Base-by-base conservation (phyloP, 2,113 vertebrate genomes). In the Psilopsiagon aymara region DNA sequence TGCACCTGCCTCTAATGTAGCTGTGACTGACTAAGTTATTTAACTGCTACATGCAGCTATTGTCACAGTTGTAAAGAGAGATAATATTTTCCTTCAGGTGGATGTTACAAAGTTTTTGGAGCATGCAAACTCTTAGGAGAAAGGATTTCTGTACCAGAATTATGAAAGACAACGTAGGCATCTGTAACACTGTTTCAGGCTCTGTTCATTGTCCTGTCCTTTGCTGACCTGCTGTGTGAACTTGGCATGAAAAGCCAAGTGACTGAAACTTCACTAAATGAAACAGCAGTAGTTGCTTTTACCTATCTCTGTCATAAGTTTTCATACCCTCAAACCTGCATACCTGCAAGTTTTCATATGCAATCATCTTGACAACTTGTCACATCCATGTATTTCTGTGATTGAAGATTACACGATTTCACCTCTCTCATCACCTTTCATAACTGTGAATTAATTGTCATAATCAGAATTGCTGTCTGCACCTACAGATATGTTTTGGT, bases 191-290 rank as follows among this genome's bases (percentile, higher is more conserved):
- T 79, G 24, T 31, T 47, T 7, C 47, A n/a, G n/a, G 9, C 33
- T 90, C n/a, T 44, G 5, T 73, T 82, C 28, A 13, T 68, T 51
- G 46, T 64, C 27, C 21, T 59, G 46, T 71, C 27, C 15, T 20
- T n/a, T 1, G 0, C 3, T 2, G 2, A 68, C 17, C 33, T 75
- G 33, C 52, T 4, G 0, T 15, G 8, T 78, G 57, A 86, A 79
- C 31, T 68, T 89, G 39, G 18, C 66, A 29, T 7, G 33, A 39
- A 52, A 4, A 68, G 17, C 28, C 66, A 46, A 73, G 53, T 85
- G 27, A 80, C 47, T 89, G 78, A 81, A 91, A 68, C 13, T 29
- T 92, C 44, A 41, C 49, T 79, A 47, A 71, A 37, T 85, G 73
- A 74, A 91, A 23, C 23, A 28, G 13, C 39, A 43, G 8, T 62